Percentiles rank a stretch among this genome's conserved stretches.
Evolutionary conservation across 2,797 vertebrate genomes (phyloP).

Genomic region (Monodelphis domestica): DNA sequence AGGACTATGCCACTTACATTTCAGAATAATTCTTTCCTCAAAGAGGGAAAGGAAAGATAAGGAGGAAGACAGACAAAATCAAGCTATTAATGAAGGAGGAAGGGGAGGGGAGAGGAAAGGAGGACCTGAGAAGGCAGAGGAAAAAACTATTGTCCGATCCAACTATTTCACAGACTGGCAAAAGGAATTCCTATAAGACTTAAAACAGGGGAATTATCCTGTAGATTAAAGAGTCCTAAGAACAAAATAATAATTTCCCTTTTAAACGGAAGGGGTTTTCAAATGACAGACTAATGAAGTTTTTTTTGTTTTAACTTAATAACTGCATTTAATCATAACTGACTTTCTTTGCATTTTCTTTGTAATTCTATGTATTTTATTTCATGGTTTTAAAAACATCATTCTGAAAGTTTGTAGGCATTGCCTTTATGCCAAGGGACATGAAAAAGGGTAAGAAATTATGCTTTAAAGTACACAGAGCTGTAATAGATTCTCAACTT

Average conservation of each 20-base stretch:
- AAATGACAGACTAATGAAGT: background rate
- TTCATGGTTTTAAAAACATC: background rate
- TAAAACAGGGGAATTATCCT: background rate
- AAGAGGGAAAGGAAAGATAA: background rate
- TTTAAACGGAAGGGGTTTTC: background rate
- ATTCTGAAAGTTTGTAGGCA: background rate
- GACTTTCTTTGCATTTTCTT: background rate
- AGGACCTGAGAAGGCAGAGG: background rate
- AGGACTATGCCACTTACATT: background rate
- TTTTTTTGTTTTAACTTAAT: background rate
- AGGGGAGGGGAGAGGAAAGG: background rate
- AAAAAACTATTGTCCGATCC: rapidly evolving
- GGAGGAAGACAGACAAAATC: background rate
- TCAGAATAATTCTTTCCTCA: background rate
- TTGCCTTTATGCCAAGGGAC: background rate
- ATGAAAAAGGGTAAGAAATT: background rate
- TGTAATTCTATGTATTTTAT: background rate
- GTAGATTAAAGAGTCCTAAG: background rate
- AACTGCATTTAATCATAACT: background rate
- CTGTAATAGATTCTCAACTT: no score
- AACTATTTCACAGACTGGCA: background rate
- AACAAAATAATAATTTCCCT: background rate
- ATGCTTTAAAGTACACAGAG: background rate
- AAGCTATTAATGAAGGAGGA: no score
- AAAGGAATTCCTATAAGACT: no score